Conservation (phyloP, 2,113 vertebrate species). For the Cranoglanis bouderius region DNA sequence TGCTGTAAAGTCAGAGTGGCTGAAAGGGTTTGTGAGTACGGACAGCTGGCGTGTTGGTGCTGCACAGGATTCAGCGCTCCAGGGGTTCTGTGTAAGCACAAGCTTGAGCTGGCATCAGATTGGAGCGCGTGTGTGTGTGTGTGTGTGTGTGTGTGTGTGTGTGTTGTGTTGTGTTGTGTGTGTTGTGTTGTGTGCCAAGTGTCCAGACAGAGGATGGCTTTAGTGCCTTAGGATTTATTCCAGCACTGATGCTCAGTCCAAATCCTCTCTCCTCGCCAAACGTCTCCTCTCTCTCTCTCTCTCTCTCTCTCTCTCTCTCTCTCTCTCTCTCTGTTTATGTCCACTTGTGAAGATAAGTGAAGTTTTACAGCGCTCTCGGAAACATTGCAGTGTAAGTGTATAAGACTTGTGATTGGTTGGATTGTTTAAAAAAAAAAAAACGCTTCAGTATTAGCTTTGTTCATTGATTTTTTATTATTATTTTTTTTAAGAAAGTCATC, state of each 20-base stretch:
- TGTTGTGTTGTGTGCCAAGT: constrained; percentile 49
- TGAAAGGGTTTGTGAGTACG: not conserved
- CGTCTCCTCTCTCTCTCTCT: not conserved
- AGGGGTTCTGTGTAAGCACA: constrained; percentile 51
- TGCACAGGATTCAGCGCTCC: constrained; percentile 50
- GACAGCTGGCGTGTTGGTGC: constrained; percentile 49
- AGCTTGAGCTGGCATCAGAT: constrained; percentile 49
- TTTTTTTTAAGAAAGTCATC: not conserved
- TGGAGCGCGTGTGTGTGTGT: constrained; percentile 23
- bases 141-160: constrained; percentile 22
- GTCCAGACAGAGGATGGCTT: constrained; percentile 53
- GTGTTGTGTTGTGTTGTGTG: too few species aligned
- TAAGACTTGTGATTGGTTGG: not conserved
- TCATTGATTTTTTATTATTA: not conserved
- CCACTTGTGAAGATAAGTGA: constrained; percentile 41
- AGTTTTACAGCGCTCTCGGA: constrained; percentile 5
- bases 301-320: constrained; percentile 12
- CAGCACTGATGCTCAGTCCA: constrained; percentile 49
- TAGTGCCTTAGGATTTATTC: constrained; percentile 47
- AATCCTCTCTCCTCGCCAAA: constrained; percentile 38
- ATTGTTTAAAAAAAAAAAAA: not conserved
- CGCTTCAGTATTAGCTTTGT: not conserved
- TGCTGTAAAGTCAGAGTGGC: not conserved
- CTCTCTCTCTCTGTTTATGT: constrained; percentile 13
- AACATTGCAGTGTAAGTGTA: not conserved